Base-by-base conservation (phyloP, 2,888 invertebrate species). In the Plemyria rubiginata region DNA sequence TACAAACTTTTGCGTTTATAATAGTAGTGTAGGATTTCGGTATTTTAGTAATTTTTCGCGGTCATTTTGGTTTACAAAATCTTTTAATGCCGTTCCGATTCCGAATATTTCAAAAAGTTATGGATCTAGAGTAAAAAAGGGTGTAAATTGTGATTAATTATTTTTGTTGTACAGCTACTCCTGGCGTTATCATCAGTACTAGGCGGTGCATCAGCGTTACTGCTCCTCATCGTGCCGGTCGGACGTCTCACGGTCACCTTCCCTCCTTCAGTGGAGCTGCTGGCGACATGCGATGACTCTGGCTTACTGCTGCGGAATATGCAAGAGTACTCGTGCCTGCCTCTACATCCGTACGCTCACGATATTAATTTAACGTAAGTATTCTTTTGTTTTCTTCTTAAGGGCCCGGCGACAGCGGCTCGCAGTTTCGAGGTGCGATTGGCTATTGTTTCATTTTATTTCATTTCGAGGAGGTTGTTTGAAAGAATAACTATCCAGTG, bases 201-300 rank as follows among this genome's bases (percentile, higher is more conserved):
- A 62, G 96, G 96, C 16, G 96, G 96, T 6, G 92, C 88, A 5
- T 94, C 95, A 5, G 95, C 96, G 0, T 86, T 96, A 53, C 88
- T 96, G 16, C 87, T 96, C 58, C 90, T 96, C 32, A 87, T 95
- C 9, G 96, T 96, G 43, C 96, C 96, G 0, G 94, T 95, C 6
- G 96, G 96, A 16, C 90, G 96, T 69, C 92, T 95, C 71, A 95
- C 94, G 0, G 90, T 95, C 49, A 94, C 94, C 11, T 95, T 94
- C 76, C 96, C 96, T 6, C 89, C 94, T 4, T 85, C 90, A 50
- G 92, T 94, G 13, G 93, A 95, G 67, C 86, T 96, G 70, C 91
- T 95, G 41, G 78, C 95, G 36, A 86, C 93, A 4, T 96, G 96
- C 75, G 77, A 79, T 59, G 75, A 73, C 40, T 73, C 75, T 22